These are phyloP conservation scores for Pterocles burchelli DNA, from an alignment of 2,113 vertebrate species.

Conservation along the genomic window DNA sequence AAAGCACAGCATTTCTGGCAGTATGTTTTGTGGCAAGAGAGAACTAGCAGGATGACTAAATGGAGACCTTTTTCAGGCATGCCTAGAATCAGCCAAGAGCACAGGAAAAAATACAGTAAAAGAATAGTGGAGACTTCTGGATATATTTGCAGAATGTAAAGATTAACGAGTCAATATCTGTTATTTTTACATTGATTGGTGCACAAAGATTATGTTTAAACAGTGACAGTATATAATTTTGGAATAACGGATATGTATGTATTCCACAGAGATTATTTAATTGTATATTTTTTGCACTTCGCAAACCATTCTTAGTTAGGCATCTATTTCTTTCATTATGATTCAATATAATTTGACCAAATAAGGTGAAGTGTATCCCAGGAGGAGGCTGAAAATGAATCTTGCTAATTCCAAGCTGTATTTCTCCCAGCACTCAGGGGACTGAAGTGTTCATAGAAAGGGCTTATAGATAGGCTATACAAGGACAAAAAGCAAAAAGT, in stretches of 20 bases:
- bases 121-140: background rate
- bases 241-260: background rate
- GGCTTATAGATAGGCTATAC: slow-evolving; percentile 24
- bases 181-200: background rate
- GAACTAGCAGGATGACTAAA: background rate
- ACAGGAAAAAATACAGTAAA: background rate
- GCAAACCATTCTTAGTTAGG: slow-evolving; percentile 64
- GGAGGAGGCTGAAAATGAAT: slow-evolving; percentile 69
- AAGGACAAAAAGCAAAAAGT: background rate
- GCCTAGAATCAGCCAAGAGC: background rate
- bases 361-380: slow-evolving; percentile 62
- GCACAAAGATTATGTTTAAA: background rate
- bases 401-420: slow-evolving; percentile 61
- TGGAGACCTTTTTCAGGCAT: background rate
- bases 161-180: slow-evolving; percentile 44
- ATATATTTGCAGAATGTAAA: slow-evolving; percentile 17
- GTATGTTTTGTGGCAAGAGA: background rate
- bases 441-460: background rate
- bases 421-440: slow-evolving; percentile 55
- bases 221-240: background rate
- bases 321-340: slow-evolving; percentile 70
- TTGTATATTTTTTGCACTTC: slow-evolving; percentile 63
- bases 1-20: background rate
- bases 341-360: slow-evolving; percentile 70
- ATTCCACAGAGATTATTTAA: slow-evolving; percentile 54